These are phyloP conservation scores for Chunga burmeisteri DNA, from an alignment of 2,113 vertebrate species.

Conservation along the genomic window DNA sequence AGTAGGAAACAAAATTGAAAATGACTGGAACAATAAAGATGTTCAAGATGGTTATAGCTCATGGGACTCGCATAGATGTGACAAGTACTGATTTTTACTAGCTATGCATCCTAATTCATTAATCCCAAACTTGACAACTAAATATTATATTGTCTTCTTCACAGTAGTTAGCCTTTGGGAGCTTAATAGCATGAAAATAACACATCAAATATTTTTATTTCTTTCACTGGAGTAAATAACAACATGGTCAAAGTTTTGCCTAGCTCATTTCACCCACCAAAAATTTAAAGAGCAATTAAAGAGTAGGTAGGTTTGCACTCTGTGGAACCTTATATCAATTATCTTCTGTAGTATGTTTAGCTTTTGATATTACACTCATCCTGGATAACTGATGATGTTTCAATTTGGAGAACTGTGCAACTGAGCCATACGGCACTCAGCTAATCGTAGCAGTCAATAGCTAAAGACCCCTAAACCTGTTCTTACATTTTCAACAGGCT, in stretches of 20 bases:
- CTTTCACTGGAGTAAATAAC: background rate
- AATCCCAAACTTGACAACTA: background rate
- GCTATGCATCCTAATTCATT: background rate
- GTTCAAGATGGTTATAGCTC: background rate
- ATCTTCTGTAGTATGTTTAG: background rate
- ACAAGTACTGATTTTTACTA: background rate
- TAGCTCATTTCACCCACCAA: background rate
- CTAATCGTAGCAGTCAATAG: fast-evolving
- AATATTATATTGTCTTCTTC: background rate
- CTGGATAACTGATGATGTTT: background rate
- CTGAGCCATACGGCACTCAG: background rate
- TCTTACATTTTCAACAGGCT: background rate
- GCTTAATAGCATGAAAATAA: background rate
- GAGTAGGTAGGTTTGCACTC: background rate
- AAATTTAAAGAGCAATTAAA: background rate
- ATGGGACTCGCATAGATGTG: background rate
- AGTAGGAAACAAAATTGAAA: conserved; percentile 29
- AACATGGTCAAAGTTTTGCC: background rate
- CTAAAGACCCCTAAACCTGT: background rate
- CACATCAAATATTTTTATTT: background rate
- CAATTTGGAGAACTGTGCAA: background rate
- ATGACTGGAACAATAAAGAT: background rate
- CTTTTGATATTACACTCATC: background rate
- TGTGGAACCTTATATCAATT: background rate
- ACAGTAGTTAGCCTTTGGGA: background rate